A percentile compares a stretch with the other conserved stretches of the same genome.
phyloP scores from a whole-genome alignment of 2,113 vertebrate genomes.

The Tachuris rubrigastra region DNA sequence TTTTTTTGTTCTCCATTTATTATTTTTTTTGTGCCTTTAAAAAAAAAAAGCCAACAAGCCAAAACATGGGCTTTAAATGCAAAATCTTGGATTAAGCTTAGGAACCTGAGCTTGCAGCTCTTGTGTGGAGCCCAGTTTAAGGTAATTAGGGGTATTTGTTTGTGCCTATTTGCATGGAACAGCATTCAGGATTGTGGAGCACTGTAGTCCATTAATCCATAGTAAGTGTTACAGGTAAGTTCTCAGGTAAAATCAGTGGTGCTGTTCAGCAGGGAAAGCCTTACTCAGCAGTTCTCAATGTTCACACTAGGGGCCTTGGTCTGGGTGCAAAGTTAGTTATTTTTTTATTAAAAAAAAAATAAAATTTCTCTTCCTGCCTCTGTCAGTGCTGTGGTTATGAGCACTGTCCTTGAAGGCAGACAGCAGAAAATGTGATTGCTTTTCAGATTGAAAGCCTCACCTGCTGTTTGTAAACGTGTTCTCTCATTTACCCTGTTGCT shows the following conservation, averaged over 20 bases:
- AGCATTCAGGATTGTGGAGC: neutral
- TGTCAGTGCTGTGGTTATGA: neutral
- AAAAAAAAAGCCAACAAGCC: neutral
- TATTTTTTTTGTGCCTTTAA: neutral
- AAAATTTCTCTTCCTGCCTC: neutral
- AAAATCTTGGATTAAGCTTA: neutral
- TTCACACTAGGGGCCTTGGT: neutral
- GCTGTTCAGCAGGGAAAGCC: neutral
- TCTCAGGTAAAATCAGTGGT: neutral
- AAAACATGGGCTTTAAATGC: neutral
- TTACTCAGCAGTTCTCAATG: neutral
- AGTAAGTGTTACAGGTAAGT: neutral
- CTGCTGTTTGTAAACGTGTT: constrained; percentile 72
- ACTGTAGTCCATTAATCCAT: neutral
- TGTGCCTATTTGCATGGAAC: neutral
- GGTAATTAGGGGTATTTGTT: neutral
- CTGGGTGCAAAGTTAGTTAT: neutral
- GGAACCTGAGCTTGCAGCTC: neutral
- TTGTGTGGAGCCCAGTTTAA: neutral
- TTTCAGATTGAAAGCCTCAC: constrained; percentile 67
- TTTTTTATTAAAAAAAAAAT: neutral
- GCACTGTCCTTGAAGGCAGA: constrained; percentile 61
- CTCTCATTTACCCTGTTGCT: constrained; percentile 60
- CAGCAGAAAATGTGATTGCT: constrained; percentile 67
- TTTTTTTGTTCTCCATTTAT: neutral